A percentile compares a stretch with the other conserved stretches of the same genome.
phyloP scores from a whole-genome alignment of 2,888 invertebrate genomes.

The Arctia plantaginis region DNA sequence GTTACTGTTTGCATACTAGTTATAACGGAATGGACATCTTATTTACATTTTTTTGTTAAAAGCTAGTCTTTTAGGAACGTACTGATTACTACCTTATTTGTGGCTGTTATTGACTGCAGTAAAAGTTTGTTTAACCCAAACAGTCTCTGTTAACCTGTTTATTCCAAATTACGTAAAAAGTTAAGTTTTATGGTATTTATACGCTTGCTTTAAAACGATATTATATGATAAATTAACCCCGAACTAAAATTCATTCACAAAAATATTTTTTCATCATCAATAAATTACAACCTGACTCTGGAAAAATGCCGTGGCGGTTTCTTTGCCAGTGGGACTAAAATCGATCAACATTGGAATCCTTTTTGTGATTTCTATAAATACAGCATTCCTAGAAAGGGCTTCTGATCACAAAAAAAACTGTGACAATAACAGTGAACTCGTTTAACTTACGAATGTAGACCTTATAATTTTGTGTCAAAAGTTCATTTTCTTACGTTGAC shows the following conservation, averaged over 20 bases:
- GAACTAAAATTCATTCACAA: constrained; percentile 42
- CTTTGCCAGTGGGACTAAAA: constrained; percentile 63
- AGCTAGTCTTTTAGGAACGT: constrained; percentile 27
- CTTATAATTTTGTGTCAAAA: constrained; percentile 30
- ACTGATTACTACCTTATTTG: constrained; percentile 20
- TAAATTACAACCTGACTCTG: constrained; percentile 54
- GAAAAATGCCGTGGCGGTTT: constrained; percentile 62
- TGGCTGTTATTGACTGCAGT: constrained; percentile 25
- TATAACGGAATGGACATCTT: background rate
- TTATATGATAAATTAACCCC: background rate
- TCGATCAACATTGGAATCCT: constrained; percentile 74
- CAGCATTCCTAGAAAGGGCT: constrained; percentile 62
- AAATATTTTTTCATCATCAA: constrained; percentile 48
- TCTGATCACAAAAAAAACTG: constrained; percentile 66
- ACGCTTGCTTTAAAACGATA: constrained; percentile 6
- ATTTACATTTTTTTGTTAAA: background rate
- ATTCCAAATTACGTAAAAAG: constrained; percentile 8
- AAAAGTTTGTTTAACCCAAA: constrained; percentile 25
- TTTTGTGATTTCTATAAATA: constrained; percentile 72
- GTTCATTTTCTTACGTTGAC: constrained; percentile 29
- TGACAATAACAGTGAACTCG: constrained; percentile 31
- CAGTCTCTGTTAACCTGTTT: constrained; percentile 11
- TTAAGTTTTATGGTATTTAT: constrained; percentile 5
- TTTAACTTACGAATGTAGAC: constrained; percentile 27
- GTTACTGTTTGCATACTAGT: background rate